These are phyloP conservation scores for Macrochelys suwanniensis DNA, from an alignment of 2,797 vertebrate genomes.

Conservation along the genomic window DNA sequence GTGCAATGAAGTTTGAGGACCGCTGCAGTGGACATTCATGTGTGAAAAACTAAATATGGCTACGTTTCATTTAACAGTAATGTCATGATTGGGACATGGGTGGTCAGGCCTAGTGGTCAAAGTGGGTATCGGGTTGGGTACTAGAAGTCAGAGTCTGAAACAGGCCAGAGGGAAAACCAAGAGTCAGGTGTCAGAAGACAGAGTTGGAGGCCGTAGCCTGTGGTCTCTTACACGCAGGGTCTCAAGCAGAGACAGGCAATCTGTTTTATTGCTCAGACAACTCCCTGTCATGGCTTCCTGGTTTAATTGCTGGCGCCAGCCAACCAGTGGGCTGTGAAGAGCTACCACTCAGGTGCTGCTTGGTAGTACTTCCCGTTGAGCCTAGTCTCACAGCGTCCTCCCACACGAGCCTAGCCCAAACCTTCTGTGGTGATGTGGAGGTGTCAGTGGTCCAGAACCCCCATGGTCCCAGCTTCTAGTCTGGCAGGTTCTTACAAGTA, in stretches of 20 bases:
- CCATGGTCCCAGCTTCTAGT: neutral
- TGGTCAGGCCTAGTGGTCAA: neutral
- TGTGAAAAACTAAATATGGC: neutral
- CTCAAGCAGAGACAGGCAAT: neutral
- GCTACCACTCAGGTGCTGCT: neutral
- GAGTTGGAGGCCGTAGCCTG: neutral
- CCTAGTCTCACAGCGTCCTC: neutral
- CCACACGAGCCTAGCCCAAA: neutral
- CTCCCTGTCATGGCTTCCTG: neutral
- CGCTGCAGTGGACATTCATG: no score
- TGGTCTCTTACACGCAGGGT: no score
- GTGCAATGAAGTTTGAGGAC: no score
- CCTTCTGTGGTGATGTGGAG: neutral
- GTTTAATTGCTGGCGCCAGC: neutral
- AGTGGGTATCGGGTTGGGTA: neutral
- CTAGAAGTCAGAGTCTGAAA: neutral
- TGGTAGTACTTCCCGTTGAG: neutral
- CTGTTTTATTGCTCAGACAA: neutral
- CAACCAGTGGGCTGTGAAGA: neutral
- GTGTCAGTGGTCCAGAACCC: neutral
- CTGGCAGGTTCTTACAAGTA: neutral
- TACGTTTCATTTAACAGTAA: neutral
- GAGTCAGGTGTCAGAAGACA: neutral
- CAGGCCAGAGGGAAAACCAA: neutral
- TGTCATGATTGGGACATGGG: neutral